Evolutionary conservation across 2,797 vertebrate species (phyloP).

Genomic region (Vultur gryphus): DNA sequence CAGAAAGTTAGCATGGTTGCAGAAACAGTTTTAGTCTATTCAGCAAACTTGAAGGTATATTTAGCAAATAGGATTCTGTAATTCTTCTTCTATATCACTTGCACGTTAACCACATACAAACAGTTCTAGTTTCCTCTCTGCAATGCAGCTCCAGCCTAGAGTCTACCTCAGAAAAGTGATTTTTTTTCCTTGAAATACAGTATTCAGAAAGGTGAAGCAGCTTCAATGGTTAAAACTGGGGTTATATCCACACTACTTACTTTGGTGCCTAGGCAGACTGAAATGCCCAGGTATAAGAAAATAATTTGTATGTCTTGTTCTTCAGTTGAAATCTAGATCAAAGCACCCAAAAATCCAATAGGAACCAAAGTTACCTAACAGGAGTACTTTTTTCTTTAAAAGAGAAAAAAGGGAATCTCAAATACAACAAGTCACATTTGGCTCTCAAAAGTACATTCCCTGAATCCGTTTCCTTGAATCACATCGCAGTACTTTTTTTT

Average conservation of each 20-base stretch:
- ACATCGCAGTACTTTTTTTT: accelerated
- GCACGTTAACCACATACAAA: neutral
- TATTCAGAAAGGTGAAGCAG: neutral
- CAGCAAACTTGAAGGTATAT: neutral
- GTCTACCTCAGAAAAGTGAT: neutral
- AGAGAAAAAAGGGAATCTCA: neutral
- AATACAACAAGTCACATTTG: neutral
- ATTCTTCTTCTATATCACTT: neutral
- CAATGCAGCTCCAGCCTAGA: neutral
- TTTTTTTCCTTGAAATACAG: neutral
- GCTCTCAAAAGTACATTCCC: neutral
- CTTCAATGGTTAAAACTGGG: neutral
- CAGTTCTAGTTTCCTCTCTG: neutral
- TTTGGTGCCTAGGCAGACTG: neutral
- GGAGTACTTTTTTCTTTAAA: neutral
- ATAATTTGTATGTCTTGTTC: neutral
- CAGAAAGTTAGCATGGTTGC: neutral
- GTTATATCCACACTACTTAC: neutral
- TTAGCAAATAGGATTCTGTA: neutral
- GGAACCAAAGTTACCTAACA: neutral
- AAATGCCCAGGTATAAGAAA: neutral
- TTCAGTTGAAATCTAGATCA: neutral
- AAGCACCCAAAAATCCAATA: neutral
- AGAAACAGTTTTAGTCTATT: neutral
- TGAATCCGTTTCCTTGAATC: neutral